Evolutionary conservation across 2,797 vertebrate genomes (phyloP), one percentile per base, ranked within the genome.

Genomic region (Sebastes itinus): DNA sequence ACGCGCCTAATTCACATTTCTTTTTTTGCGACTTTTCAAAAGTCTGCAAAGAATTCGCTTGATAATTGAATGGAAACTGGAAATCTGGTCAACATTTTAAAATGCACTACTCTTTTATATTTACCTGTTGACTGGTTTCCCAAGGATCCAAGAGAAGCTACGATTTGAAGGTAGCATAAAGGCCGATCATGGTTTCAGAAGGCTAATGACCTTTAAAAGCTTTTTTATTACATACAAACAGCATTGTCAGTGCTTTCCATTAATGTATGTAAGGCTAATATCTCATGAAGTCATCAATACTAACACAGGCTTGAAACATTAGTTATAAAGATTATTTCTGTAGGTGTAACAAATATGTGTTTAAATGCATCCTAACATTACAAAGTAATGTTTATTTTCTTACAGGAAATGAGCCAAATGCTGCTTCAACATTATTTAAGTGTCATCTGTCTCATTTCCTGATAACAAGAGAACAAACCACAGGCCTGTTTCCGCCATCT

Each of bases 211-310:
- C 54, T 75, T 77, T 64, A 72, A 87, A 88, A 73, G 75, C 59
- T 72, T 72, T 75, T 88, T 75, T 78, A 72, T 87, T 77, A 63
- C 32, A 38, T 33, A 62, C 68, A 71, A 80, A 77, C 61, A 46
- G 69, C 72, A 33, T 60, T 78, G 63, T 46, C 22, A 38, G 28
- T 22, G 64, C 67, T 72, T 75, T 56, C 46, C 28, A 72, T 71
- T 30, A 66, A 67, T 63, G 42, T 52, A 7, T 38, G 25, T 28
- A 55, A 0, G 35, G 35, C 35, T 14, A 38, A 58, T 59, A 38
- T 66, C 58, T 63, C 35, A 85, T 84, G 62, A 81, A 69, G 52
- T 66, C 49, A 76, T 87, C 46, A 64, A 16, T 56, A 55, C 61
- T 67, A 61, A 70, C 25, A 68, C 35, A 56, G 0, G 22, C 52